Percentiles rank a stretch among this genome's conserved stretches.
phyloP scores from a whole-genome alignment of 2,888 invertebrate species.

The Steinernema carpocapsae region DNA sequence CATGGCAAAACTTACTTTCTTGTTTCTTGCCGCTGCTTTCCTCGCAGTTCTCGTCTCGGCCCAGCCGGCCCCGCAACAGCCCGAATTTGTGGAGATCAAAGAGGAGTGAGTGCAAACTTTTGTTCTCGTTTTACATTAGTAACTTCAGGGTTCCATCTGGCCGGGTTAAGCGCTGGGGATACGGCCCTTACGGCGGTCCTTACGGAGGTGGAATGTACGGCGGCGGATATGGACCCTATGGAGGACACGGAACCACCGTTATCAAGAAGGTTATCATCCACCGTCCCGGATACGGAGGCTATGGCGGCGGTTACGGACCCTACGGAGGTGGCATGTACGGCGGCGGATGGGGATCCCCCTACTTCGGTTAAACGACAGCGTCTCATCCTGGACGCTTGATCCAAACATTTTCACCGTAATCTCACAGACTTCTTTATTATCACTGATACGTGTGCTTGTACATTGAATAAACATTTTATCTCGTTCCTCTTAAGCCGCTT shows the following conservation, averaged over 20 bases:
- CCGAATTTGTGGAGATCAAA: slow-evolving; percentile 21
- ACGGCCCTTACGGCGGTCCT: not conserved
- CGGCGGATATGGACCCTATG: slow-evolving; percentile 21
- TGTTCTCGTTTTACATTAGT: not conserved
- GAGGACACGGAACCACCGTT: slow-evolving; percentile 9
- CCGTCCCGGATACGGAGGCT: not conserved
- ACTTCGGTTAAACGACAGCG: slow-evolving; percentile 5
- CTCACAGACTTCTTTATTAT: not conserved
- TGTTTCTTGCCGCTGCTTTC: not conserved
- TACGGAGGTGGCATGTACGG: slow-evolving; percentile 2
- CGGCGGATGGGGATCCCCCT: slow-evolving; percentile 20
- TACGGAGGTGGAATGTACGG: not conserved
- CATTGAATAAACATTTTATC: slow-evolving; percentile 19
- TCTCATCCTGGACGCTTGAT: not conserved
- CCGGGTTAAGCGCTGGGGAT: slow-evolving; percentile 28
- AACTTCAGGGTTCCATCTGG: not conserved
- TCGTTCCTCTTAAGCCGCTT: not conserved
- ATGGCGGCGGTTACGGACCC: slow-evolving; percentile 4
- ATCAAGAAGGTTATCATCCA: slow-evolving; percentile 32
- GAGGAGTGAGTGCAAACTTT: not conserved
- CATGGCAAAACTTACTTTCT: slow-evolving; percentile 10
- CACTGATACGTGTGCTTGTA: slow-evolving; percentile 2
- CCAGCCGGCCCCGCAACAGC: slow-evolving; percentile 1
- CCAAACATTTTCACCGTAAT: not conserved
- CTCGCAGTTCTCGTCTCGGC: not conserved